Evolutionary conservation across 2,113 vertebrate species (phyloP), one percentile per base, ranked within the genome.

Genomic region (Pterocles burchelli): DNA sequence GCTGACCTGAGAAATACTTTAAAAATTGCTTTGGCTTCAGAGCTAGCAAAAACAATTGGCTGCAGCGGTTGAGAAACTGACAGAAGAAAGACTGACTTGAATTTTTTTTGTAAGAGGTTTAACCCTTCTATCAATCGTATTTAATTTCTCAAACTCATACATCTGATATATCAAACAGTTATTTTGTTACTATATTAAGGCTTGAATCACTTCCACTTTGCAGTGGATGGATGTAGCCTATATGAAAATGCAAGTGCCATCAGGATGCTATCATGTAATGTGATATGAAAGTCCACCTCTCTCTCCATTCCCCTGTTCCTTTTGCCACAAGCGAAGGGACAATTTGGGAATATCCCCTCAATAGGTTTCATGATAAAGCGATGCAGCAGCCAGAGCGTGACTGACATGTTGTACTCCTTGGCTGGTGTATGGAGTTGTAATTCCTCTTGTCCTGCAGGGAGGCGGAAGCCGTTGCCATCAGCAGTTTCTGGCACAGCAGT

Each of bases 381-480:
- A 36, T 62, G 43, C 66, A 74, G 43, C 34, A 43, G 34, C 21
- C 51, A 65, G 49, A 58, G 20, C 0, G 0, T 28, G 31, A 33
- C 17, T 88, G 65, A 20, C 7, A 4, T 21, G 16, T 57, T 19
- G 0, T 46, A 22, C 21, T 73, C 49, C 41, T 68, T 51, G 52
- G 48, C 58, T 52, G 43, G 24, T 33, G 13, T 26, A 11, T 9
- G 8, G 55, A 13, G 36, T 7, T 76, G 20, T 34, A 76, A 45
- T 63, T 59, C 38, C 28, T 84, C 17, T 46, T 67, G 24, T 0
- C 0, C n/a, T 31, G 14, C 33, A 13, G 29, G 19, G 58, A 65
- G 6, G 11, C 28, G 49, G 28, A 71, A 65, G 38, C 48, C 54
- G 17, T n/a, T 10, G 28, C 48, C 54, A 16, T 58, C 85, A 57